These are phyloP conservation scores for Caenorhabditis uteleia DNA, from an alignment of 2,888 invertebrate genomes.

Conservation along the genomic window DNA sequence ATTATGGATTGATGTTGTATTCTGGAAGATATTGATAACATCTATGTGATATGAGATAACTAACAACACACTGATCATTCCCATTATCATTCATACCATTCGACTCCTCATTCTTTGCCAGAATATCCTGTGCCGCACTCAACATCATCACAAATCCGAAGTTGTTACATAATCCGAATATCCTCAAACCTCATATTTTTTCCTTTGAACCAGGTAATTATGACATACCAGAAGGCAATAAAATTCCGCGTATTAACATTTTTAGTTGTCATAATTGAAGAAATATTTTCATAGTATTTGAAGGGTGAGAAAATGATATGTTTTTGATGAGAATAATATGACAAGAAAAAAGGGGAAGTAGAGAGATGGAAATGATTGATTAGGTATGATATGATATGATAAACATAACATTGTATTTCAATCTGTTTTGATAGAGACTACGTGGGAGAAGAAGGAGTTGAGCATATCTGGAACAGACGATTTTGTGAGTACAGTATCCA, in stretches of 20 bases:
- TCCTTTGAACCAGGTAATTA: background rate
- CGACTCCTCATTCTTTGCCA: background rate
- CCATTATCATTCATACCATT: background rate
- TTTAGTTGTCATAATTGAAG: background rate
- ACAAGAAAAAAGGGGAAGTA: too few species aligned
- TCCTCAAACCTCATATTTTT: background rate
- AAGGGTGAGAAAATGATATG: too few species aligned
- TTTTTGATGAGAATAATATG: too few species aligned
- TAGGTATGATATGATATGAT: too few species aligned
- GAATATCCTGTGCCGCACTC: slow-evolving; percentile 12
- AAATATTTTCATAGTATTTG: too few species aligned
- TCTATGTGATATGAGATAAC: background rate
- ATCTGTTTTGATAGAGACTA: too few species aligned
- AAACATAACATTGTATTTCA: too few species aligned
- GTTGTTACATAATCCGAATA: slow-evolving; percentile 10
- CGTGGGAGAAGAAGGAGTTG: too few species aligned
- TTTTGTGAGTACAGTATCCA: too few species aligned
- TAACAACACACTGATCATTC: slow-evolving; percentile 2
- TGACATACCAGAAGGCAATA: slow-evolving; percentile 1
- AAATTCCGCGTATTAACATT: slow-evolving; percentile 1
- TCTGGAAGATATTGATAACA: background rate
- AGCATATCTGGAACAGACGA: too few species aligned
- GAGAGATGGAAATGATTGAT: too few species aligned
- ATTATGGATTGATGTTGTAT: background rate
- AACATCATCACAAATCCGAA: slow-evolving; percentile 15